Evolutionary conservation across 2,113 vertebrate species (phyloP), one percentile per base, ranked within the genome.

Genomic region (Campylomormyrus tamandua): DNA sequence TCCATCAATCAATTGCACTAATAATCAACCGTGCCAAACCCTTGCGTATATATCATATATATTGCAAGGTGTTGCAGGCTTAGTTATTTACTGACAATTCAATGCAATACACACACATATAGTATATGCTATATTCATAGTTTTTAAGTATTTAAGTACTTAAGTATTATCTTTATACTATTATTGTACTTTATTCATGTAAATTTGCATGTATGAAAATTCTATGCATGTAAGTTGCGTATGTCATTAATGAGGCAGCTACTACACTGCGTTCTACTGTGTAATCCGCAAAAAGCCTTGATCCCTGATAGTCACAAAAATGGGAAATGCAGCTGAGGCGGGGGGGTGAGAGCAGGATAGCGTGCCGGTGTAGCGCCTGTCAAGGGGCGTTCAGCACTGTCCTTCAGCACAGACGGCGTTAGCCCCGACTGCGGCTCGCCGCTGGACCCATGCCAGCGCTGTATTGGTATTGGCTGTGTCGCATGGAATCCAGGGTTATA

Each of bases 381-480:
- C 42, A 5, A 74, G 66, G 93, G 93, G 93, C 92, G 91, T 92
- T 85, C 85, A 83, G 56, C 17, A 10, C 13, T 87, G 83, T 80
- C 84, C 70, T 49, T 21, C 50, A 39, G 84, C 35, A 53, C 56
- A 27, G 52, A 46, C 19, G 13, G 5, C 70, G 17, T 83, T 9
- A 94, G 95, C 92, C 93, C 91, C 95, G 92, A 96, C 94, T 90
- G 94, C 92, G 93, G 92, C 93, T 95, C 8, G 94, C 93, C 90
- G 91, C 93, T 96, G 95, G 91, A 89, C 91, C 88, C 90, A 50
- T 87, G 93, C 93, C 95, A 96, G 92, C 46, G 83, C 3, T 90
- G 35, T 95, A 94, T 95, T 96, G 92, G 94, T 94, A 93, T 94
- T 97, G 96, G 96, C 96, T 91, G 74, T 3, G 0, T 85, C 5